Base-by-base conservation (phyloP, 2,888 invertebrate genomes). In the Eilema caniola region DNA sequence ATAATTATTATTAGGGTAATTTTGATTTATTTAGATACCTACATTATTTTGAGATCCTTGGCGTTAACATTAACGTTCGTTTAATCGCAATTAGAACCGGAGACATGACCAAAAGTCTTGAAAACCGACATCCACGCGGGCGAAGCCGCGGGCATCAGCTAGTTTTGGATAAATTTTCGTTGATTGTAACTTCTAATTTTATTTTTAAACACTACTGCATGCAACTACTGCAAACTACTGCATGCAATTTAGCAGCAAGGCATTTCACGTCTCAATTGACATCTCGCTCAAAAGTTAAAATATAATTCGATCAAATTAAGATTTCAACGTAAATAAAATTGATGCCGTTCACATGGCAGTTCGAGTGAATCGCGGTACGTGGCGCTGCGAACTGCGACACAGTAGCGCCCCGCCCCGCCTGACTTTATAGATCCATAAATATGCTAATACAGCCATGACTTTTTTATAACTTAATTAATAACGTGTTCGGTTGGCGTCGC, bases 381-480 rank as follows among this genome's bases (percentile, higher is more conserved):
- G 66, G 57, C 66, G 37, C 37, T 66, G 59, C 10, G 28, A 59
- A 25, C 37, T 66, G 59, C 10, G 28, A 59, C 56, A 56, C 66
- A 57, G 74, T 72, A 73, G 67, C 77, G 73, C 77, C 73, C 78
- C 81, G 79, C 81, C 81, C 80, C 76, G 67, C 37, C 75, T 75
- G 77, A 79, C 78, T 91, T 90, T 91, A 90, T 88, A 86, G 88
- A 85, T 77, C 88, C 90, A 92, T 95, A 95, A 95, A 95, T 92
- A 94, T 94, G 94, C 90, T 93, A 93, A 94, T 95, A 91, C 89
- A 88, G 88, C 89, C 89, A 92, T 91, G 94, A 94, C 93, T 92
- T 90, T 93, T 94, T 94, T 94, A 95, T 93, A 93, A 93, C 93
- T 92, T 94, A 94, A 95, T 95, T 94, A 94, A 95, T 94, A 93